Evolutionary conservation across 1,140 invertebrate genomes (phyloP).

Genomic region (Cyrtorhinus lividipennis): DNA sequence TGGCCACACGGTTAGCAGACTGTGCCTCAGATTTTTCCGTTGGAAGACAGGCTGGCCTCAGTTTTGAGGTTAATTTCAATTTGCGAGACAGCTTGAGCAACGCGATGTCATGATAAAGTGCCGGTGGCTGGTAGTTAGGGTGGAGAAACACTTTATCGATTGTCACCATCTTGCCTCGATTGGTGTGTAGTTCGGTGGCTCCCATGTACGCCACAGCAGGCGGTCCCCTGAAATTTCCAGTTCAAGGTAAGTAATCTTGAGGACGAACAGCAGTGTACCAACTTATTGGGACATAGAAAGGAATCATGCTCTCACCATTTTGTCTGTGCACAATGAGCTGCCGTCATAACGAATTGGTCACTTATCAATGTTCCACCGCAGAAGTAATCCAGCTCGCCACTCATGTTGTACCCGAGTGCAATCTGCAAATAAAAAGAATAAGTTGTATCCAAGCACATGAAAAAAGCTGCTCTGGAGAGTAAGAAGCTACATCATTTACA

Average conservation of each 20-base stretch:
- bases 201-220: slow-evolving; percentile 28
- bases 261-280: too few relatives aligned
- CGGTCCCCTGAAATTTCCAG: slow-evolving; percentile 27
- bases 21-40: slow-evolving; percentile 11
- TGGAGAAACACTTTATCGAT: slow-evolving; percentile 27
- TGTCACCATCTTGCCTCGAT: slow-evolving; percentile 9
- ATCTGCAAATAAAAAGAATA: slow-evolving; percentile 17
- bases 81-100: slow-evolving; percentile 27
- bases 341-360: slow-evolving; percentile 38
- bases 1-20: slow-evolving; percentile 20
- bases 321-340: slow-evolving; percentile 33
- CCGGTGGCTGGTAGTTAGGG: slow-evolving; percentile 36
- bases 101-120: slow-evolving; percentile 33
- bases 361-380: slow-evolving; percentile 42
- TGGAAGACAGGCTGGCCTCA: slow-evolving; percentile 34
- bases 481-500: background rate
- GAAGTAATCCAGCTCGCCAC: slow-evolving; percentile 29
- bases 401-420: slow-evolving; percentile 22
- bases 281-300: too few relatives aligned
- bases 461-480: too few relatives aligned
- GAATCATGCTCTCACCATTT: slow-evolving; percentile 23
- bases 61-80: slow-evolving; percentile 24
- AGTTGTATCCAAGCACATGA: background rate
- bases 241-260: too few relatives aligned
- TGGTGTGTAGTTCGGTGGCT: slow-evolving; percentile 24